phyloP scores from a whole-genome alignment of 2,113 vertebrate species.

The Hippocampus mohnikei region DNA sequence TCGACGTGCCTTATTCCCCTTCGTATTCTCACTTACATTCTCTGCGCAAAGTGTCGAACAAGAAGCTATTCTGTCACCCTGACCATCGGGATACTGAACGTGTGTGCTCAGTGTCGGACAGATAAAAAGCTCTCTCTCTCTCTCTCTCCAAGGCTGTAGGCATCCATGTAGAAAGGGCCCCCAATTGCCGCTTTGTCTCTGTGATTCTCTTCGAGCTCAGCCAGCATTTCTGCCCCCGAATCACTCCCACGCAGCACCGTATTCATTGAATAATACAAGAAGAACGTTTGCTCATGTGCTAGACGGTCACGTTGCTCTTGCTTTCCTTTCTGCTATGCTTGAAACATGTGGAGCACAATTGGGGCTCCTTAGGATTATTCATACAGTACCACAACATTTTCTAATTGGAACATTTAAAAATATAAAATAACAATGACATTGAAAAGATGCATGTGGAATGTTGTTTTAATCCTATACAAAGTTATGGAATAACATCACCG shows the following conservation, averaged over 20 bases:
- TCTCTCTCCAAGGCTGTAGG: conserved; percentile 28
- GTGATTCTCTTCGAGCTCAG: conserved; percentile 33
- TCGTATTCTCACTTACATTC: conserved; percentile 8
- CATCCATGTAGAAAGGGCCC: conserved; percentile 29
- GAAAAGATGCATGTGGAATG: conserved; percentile 44
- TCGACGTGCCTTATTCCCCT: conserved; percentile 5
- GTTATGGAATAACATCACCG: not conserved
- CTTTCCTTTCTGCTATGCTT: conserved; percentile 22
- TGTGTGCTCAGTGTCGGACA: conserved; percentile 39
- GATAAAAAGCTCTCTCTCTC: conserved; percentile 35
- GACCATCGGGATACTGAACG: conserved; percentile 37
- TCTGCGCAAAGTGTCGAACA: conserved; percentile 25
- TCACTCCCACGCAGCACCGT: conserved; percentile 31
- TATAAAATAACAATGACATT: conserved; percentile 37
- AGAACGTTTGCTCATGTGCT: conserved; percentile 30
- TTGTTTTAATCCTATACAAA: conserved; percentile 45
- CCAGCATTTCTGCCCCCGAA: conserved; percentile 26
- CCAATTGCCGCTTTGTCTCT: conserved; percentile 50
- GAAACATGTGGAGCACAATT: not conserved
- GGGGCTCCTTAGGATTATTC: not conserved
- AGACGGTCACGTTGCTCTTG: conserved; percentile 34
- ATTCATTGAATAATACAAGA: conserved; percentile 51
- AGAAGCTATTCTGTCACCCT: conserved; percentile 23
- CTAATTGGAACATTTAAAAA: conserved; percentile 7
- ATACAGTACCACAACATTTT: conserved; percentile 20